A percentile compares a stretch with the other conserved stretches of the same genome.
Evolutionary conservation across 2,888 invertebrate genomes (phyloP).

Genomic region (Mimas tiliae): DNA sequence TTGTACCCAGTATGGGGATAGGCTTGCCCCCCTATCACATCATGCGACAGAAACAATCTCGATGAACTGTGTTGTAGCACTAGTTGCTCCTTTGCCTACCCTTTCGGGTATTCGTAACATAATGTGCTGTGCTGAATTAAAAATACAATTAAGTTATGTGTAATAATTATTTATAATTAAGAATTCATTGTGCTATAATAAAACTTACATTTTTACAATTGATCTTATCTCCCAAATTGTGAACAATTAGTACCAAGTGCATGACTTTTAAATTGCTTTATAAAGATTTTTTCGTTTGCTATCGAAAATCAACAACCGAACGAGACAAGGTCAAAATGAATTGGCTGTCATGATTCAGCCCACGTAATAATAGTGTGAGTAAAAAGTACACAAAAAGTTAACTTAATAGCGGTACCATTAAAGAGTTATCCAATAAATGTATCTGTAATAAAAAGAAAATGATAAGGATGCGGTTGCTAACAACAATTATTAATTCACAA

Average conservation of each 20-base stretch:
- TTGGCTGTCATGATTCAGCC: constrained; percentile 9
- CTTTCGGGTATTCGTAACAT: no score
- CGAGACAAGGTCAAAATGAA: constrained; percentile 24
- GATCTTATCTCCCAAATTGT: background rate
- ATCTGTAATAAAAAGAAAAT: no score
- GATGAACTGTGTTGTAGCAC: no score
- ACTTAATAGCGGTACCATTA: background rate
- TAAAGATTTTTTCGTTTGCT: background rate
- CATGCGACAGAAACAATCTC: no score
- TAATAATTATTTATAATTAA: background rate
- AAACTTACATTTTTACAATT: background rate
- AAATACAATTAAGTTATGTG: no score
- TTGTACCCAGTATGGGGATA: no score
- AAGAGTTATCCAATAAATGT: background rate
- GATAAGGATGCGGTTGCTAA: no score
- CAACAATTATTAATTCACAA: no score
- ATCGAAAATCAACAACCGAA: constrained; percentile 8
- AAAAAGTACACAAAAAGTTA: constrained; percentile 4
- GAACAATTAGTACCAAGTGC: constrained; percentile 11
- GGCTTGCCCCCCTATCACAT: no score
- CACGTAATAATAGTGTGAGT: background rate
- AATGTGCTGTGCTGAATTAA: no score
- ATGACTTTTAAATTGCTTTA: constrained; percentile 15
- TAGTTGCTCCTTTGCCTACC: no score
- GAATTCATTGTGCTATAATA: background rate